Evolutionary conservation across 2,113 vertebrate species (phyloP).

Genomic region (Apeltes quadracus): DNA sequence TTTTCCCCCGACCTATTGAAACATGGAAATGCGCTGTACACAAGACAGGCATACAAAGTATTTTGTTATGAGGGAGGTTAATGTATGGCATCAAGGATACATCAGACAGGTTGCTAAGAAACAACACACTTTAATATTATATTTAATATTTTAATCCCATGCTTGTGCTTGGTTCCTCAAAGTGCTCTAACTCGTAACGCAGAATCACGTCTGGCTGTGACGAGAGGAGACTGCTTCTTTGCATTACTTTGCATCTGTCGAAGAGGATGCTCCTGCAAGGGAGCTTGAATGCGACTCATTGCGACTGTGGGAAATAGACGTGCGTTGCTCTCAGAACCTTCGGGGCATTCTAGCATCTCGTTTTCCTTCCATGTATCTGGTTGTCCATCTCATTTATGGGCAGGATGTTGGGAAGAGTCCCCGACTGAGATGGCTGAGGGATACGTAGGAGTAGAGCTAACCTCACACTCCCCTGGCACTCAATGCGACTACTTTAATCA

Average conservation of each 20-base stretch:
- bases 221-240: too few species aligned
- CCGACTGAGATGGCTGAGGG: slow-evolving; percentile 11
- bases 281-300: slow-evolving; percentile 61
- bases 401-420: slow-evolving; percentile 32
- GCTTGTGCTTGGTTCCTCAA: background rate
- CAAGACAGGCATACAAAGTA: background rate
- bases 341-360: slow-evolving; percentile 46
- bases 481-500: slow-evolving; percentile 24
- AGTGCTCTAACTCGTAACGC: background rate
- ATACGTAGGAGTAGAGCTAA: slow-evolving; percentile 22
- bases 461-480: slow-evolving; percentile 29
- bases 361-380: slow-evolving; percentile 9
- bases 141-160: too few species aligned
- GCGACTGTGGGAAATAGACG: slow-evolving; percentile 50
- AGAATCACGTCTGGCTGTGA: background rate
- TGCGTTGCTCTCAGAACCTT: slow-evolving; percentile 59
- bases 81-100: background rate
- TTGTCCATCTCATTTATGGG: slow-evolving; percentile 31
- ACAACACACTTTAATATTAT: too few species aligned
- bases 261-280: slow-evolving; percentile 45
- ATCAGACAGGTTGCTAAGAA: background rate
- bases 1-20: background rate
- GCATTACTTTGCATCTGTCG: too few species aligned
- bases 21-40: background rate
- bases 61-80: background rate